These are phyloP conservation scores for Gila orcuttii DNA, from an alignment of 2,113 vertebrate species.

Conservation along the genomic window DNA sequence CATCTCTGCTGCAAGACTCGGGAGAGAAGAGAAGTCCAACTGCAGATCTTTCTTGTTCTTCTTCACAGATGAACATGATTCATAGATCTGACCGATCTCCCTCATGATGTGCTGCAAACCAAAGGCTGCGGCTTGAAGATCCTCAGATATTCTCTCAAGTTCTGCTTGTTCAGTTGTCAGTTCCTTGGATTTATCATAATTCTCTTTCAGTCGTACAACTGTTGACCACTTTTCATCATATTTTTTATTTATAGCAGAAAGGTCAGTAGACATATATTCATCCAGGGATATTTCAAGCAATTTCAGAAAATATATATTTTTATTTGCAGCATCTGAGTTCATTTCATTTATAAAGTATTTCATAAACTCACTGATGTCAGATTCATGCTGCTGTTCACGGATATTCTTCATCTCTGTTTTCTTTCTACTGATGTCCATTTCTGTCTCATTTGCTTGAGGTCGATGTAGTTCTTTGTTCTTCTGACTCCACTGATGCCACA, in stretches of 20 bases:
- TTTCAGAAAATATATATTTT: conserved; percentile 72
- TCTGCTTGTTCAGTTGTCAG: too few relatives aligned
- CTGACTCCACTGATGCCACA: not conserved
- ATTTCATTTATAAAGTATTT: conserved; percentile 69
- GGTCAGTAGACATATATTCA: conserved; percentile 47
- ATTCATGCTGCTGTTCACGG: conserved; percentile 61
- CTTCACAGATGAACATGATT: too few relatives aligned
- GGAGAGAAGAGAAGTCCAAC: too few relatives aligned
- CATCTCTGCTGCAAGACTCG: too few relatives aligned
- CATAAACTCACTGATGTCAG: conserved; percentile 37
- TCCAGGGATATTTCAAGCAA: conserved; percentile 71
- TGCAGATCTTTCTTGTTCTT: too few relatives aligned
- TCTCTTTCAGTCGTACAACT: conserved; percentile 60
- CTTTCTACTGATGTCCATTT: conserved; percentile 65
- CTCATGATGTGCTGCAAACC: too few relatives aligned
- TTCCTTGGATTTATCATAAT: too few relatives aligned
- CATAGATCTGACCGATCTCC: too few relatives aligned
- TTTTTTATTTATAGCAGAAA: conserved; percentile 57
- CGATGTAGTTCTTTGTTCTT: conserved; percentile 51
- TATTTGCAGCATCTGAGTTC: conserved; percentile 36
- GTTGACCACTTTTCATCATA: conserved; percentile 58
- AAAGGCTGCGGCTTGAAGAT: too few relatives aligned
- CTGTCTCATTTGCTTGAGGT: conserved; percentile 61
- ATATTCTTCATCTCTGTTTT: conserved; percentile 65
- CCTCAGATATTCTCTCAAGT: too few relatives aligned